Conservation (phyloP, 2,888 invertebrate genomes). For the Nipponacmea schrenckii region DNA sequence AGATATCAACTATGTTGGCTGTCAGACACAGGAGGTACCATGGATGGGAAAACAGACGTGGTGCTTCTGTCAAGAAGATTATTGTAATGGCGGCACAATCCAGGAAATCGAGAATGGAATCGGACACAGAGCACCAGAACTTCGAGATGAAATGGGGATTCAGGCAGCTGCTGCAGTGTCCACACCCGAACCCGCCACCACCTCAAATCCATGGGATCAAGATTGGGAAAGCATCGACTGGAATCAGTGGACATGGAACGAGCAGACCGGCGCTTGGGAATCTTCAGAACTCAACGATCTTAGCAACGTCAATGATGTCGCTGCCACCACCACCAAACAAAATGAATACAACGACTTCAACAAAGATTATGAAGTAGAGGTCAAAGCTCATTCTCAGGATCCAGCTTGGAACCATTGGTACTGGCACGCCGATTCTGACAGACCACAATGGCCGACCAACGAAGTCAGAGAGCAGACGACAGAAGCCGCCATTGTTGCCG, state of each 20-base stretch:
- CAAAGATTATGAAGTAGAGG: not conserved
- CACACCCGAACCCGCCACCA: not conserved
- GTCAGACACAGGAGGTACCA: slow-evolving; percentile 32
- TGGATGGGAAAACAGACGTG: slow-evolving; percentile 36
- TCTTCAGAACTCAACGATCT: slow-evolving; percentile 8
- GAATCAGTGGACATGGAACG: slow-evolving; percentile 12
- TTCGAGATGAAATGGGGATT: not conserved
- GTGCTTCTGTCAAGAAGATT: slow-evolving; percentile 42
- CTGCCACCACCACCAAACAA: slow-evolving; percentile 1
- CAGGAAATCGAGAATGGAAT: slow-evolving; percentile 21
- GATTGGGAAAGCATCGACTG: slow-evolving; percentile 3
- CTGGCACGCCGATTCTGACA: slow-evolving; percentile 32
- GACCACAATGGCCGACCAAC: slow-evolving; percentile 17
- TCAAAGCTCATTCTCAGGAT: slow-evolving; percentile 7
- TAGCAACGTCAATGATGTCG: slow-evolving; percentile 1
- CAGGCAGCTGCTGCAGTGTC: not conserved
- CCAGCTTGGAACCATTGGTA: slow-evolving; percentile 27
- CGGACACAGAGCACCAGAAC: not conserved
- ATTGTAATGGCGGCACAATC: slow-evolving; percentile 30
- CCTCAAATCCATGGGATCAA: not conserved
- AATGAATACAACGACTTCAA: not conserved
- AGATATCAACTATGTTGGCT: slow-evolving; percentile 36
- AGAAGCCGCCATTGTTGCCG: not conserved
- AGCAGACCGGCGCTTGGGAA: not conserved
- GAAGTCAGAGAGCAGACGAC: slow-evolving; percentile 20